A percentile compares a stretch with the other conserved stretches of the same genome.
phyloP scores from a whole-genome alignment of 2,797 vertebrate genomes.

The Telmatherina bonti region DNA sequence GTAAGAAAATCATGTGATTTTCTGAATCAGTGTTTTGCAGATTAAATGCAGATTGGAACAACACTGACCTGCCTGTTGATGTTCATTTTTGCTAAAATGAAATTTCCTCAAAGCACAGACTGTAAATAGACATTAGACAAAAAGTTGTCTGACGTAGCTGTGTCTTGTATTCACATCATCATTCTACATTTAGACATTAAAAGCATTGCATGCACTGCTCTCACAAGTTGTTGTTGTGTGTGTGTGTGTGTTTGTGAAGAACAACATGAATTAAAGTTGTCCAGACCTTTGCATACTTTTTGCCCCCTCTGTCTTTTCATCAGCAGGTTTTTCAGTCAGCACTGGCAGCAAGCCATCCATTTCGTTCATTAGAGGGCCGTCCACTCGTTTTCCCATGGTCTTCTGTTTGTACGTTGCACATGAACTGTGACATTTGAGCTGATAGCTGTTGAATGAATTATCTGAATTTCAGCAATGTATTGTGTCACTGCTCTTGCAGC shows the following conservation, averaged over 20 bases:
- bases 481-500: slow-evolving; percentile 22
- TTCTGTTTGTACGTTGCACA: slow-evolving; percentile 75
- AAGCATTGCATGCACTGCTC: neutral
- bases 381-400: slow-evolving; percentile 78
- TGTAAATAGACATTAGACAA: too few relatives aligned
- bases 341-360: slow-evolving; percentile 49
- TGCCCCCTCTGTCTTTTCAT: slow-evolving; percentile 13
- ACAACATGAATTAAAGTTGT: neutral
- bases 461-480: slow-evolving; percentile 60
- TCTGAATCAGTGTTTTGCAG: neutral
- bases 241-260: neutral
- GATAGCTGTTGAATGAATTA: slow-evolving; percentile 66
- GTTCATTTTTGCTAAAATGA: too few relatives aligned
- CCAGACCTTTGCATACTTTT: slow-evolving; percentile 25
- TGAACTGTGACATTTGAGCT: slow-evolving; percentile 74
- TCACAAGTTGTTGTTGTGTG: too few relatives aligned
- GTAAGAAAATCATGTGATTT: neutral
- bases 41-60: neutral
- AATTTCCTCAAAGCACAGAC: too few relatives aligned
- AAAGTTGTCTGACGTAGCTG: too few relatives aligned
- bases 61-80: neutral
- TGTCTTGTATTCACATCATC: neutral
- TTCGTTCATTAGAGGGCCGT: slow-evolving; percentile 74
- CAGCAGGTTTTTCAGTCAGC: slow-evolving; percentile 65
- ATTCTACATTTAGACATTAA: neutral